phyloP scores from a whole-genome alignment of 2,797 vertebrate genomes.

The Enteromius thamalakanensis region DNA sequence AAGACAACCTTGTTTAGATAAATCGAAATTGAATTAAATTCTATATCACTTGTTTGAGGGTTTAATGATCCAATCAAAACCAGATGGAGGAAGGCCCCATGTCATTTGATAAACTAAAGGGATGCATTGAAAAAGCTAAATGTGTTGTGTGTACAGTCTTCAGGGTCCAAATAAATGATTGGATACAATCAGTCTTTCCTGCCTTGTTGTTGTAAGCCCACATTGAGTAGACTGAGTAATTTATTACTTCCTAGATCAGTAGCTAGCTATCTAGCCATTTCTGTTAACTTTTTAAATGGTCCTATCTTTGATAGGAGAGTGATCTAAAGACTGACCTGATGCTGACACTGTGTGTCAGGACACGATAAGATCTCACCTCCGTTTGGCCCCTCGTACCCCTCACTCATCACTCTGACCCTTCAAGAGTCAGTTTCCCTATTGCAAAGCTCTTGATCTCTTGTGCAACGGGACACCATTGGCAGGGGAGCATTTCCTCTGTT shows the following conservation, averaged over 20 bases:
- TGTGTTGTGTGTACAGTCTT: background rate
- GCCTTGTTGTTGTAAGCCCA: background rate
- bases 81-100: background rate
- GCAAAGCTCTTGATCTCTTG: slow-evolving; percentile 22
- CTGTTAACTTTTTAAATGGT: slow-evolving; percentile 17
- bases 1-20: background rate
- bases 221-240: background rate
- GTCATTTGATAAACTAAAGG: background rate
- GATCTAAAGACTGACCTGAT: slow-evolving; percentile 50
- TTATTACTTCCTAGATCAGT: slow-evolving; percentile 41
- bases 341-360: slow-evolving; percentile 43
- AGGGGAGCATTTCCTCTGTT: slow-evolving; percentile 49
- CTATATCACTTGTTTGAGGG: background rate
- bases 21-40: background rate
- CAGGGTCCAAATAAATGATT: background rate
- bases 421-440: slow-evolving; percentile 21
- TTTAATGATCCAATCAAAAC: slow-evolving; percentile 4
- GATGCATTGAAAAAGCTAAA: background rate
- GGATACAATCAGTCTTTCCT: background rate
- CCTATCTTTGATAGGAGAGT: slow-evolving; percentile 35
- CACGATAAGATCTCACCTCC: slow-evolving; percentile 57
- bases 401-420: slow-evolving; percentile 19
- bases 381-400: slow-evolving; percentile 37
- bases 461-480: slow-evolving; percentile 31
- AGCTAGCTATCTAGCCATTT: slow-evolving; percentile 21